Percentiles rank a stretch among this genome's conserved stretches.
Evolutionary conservation across 2,797 vertebrate species (phyloP).

Genomic region (Gila robusta): DNA sequence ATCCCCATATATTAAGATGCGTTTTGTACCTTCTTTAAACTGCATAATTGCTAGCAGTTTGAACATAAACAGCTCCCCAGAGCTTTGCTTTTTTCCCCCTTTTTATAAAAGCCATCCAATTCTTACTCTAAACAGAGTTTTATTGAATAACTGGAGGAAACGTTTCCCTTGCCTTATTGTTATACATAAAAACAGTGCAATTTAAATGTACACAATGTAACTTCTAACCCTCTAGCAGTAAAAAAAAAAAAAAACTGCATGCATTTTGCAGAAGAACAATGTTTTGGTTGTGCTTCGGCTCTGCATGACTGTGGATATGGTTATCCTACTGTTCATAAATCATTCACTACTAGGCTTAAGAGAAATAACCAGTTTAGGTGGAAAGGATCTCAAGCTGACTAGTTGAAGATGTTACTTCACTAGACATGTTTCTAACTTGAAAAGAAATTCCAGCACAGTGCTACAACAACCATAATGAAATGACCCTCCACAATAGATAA

Average conservation of each 20-base stretch:
- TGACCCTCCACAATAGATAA: background rate
- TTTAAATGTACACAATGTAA: background rate
- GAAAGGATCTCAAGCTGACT: background rate
- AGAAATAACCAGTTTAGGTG: background rate
- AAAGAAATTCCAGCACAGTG: background rate
- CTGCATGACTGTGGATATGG: background rate
- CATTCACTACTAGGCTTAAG: background rate
- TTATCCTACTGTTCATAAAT: background rate
- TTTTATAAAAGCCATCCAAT: background rate
- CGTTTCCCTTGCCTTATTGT: background rate
- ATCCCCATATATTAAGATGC: background rate
- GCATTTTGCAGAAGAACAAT: background rate
- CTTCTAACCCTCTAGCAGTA: background rate
- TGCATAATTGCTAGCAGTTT: background rate
- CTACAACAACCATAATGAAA: background rate
- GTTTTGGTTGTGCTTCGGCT: background rate
- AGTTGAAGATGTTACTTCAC: background rate
- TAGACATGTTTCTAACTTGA: background rate
- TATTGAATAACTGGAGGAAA: background rate
- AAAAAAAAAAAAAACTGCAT: background rate
- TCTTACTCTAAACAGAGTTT: background rate
- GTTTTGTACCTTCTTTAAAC: background rate
- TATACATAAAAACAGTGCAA: background rate
- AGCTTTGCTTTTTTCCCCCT: background rate
- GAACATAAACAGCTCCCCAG: background rate